Evolutionary conservation across 2,888 invertebrate genomes (phyloP).

Genomic region (Onthophagus sagittarius): DNA sequence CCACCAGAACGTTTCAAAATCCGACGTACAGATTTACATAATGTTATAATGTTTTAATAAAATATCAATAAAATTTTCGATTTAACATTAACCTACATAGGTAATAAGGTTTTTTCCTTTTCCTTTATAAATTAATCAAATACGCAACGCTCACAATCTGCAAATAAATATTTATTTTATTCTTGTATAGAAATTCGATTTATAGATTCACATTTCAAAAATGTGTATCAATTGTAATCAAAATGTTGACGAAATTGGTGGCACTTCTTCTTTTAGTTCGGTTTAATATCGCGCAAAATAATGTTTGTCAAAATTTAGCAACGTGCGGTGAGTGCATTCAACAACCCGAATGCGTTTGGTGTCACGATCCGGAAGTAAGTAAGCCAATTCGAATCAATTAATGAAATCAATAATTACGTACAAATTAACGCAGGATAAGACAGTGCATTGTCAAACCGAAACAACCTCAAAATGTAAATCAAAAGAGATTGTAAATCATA

Average conservation of each 20-base stretch:
- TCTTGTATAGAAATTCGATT: too few relatives aligned
- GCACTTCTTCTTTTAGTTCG: not conserved
- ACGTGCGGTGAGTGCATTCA: constrained; percentile 49
- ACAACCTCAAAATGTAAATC: constrained; percentile 27
- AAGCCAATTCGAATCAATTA: not conserved
- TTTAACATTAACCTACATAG: too few relatives aligned
- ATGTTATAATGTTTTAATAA: too few relatives aligned
- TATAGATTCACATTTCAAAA: too few relatives aligned
- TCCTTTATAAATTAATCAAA: too few relatives aligned
- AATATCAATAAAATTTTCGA: too few relatives aligned
- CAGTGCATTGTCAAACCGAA: not conserved
- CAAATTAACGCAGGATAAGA: not conserved
- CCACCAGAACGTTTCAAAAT: constrained; percentile 76
- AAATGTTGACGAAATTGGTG: not conserved
- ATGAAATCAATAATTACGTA: not conserved
- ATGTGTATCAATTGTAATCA: not conserved
- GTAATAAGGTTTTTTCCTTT: too few relatives aligned
- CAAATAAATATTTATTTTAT: too few relatives aligned
- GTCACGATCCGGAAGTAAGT: constrained; percentile 39
- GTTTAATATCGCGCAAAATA: not conserved
- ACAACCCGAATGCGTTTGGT: constrained; percentile 51
- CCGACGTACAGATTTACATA: constrained; percentile 45
- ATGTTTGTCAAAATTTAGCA: constrained; percentile 5
- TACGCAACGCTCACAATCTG: too few relatives aligned
- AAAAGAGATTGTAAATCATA: constrained; percentile 13